phyloP scores from a whole-genome alignment of 30 jellyfish, hydroid and myxozoan species.

The Hydractinia symbiolongicarpus region DNA sequence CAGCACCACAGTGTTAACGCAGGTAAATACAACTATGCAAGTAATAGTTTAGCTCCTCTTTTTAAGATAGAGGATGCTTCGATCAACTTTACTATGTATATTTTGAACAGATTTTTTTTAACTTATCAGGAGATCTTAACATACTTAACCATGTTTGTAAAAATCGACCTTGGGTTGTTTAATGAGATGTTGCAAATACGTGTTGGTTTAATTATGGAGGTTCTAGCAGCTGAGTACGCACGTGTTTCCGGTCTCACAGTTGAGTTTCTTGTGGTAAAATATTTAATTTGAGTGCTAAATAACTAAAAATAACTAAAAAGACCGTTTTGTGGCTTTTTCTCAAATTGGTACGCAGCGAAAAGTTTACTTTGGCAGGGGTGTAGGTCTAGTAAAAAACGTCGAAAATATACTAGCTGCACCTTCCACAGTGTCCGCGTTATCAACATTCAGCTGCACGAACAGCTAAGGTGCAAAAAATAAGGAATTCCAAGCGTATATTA shows the following conservation, averaged over 20 bases:
- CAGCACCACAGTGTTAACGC: slow-evolving; percentile 95
- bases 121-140: slow-evolving; percentile 60
- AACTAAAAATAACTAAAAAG: neutral
- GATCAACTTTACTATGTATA: too few relatives aligned
- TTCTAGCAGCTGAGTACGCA: slow-evolving; percentile 95
- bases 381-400: too few relatives aligned
- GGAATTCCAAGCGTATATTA: too few relatives aligned
- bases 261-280: neutral
- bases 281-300: neutral
- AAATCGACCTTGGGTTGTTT: slow-evolving; percentile 80
- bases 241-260: slow-evolving; percentile 74
- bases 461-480: too few relatives aligned
- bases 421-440: too few relatives aligned
- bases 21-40: slow-evolving; percentile 41
- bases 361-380: too few relatives aligned
- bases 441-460: too few relatives aligned
- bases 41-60: neutral
- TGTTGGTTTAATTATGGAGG: slow-evolving; percentile 94
- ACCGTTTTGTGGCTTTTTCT: neutral
- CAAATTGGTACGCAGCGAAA: too few relatives aligned
- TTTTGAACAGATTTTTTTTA: neutral
- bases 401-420: too few relatives aligned
- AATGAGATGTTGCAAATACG: slow-evolving; percentile 90
- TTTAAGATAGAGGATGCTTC: neutral
- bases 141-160: slow-evolving; percentile 89